phyloP scores from a whole-genome alignment of 2,888 invertebrate genomes.

The Ophonus ardosiacus region DNA sequence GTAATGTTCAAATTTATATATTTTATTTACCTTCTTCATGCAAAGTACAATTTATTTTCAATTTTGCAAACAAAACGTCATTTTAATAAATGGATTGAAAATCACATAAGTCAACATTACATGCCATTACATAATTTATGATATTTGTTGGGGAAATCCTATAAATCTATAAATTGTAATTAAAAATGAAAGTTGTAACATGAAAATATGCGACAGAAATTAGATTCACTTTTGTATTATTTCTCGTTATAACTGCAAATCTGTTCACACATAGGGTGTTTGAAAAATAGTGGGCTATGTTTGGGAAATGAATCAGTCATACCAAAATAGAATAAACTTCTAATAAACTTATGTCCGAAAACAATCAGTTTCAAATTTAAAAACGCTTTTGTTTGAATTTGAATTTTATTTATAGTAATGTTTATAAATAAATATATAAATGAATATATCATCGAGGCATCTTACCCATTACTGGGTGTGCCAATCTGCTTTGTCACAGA shows the following conservation, averaged over 20 bases:
- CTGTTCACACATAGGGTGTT: too few species aligned
- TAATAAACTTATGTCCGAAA: too few species aligned
- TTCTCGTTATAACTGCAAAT: not conserved
- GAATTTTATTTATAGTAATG: too few species aligned
- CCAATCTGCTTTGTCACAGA: too few species aligned
- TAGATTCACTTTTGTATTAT: not conserved
- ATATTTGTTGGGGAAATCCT: not conserved
- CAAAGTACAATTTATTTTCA: not conserved
- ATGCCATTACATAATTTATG: not conserved
- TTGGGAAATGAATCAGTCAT: too few species aligned
- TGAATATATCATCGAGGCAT: too few species aligned
- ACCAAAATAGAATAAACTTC: too few species aligned
- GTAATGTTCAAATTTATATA: not conserved
- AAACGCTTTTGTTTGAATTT: too few species aligned
- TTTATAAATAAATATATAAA: too few species aligned
- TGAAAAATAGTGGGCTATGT: too few species aligned
- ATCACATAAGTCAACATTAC: not conserved
- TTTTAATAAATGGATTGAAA: not conserved
- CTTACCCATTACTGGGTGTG: too few species aligned
- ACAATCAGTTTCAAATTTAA: too few species aligned
- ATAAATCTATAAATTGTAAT: not conserved
- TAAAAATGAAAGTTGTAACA: not conserved
- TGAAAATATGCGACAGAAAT: not conserved
- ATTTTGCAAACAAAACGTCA: not conserved
- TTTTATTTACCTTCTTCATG: not conserved